Evolutionary conservation across 2,888 invertebrate genomes (phyloP), one percentile per base, ranked within the genome.

Genomic region (Diploptera punctata): DNA sequence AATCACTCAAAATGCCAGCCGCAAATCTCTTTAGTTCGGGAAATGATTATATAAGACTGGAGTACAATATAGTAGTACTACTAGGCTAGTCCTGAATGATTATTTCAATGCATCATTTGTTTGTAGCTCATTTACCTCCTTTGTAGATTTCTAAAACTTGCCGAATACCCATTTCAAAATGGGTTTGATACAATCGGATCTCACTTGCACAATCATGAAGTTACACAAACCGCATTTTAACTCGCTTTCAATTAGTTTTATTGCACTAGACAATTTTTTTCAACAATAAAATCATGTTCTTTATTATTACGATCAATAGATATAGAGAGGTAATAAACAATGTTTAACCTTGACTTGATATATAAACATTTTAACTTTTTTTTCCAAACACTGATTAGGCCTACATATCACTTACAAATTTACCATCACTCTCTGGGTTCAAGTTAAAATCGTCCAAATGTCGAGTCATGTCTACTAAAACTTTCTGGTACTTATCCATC

Each of bases 171-270:
- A 38, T 13, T 38, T 38, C 38, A 3, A 60, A 60, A 60, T 1
- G 3, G 26, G 19, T 24, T 24, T 60, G 29, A 60, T 24, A 5
- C 60, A 24, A 24, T 60, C 60, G 57, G 16, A 57, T 60, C 26
- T 60, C 29, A 5, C 26, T 60, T 60, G 60, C 26, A 4, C 24
- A 57, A 19, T 60, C 60, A 60, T 5, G 31, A 60, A 60, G 60
- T 24, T 29, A 21, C 24, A 60, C 21, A 60, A 60, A 60, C 26
- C 60, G 60, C 38, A 38, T 10, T 38, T 38, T 38, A 38, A 38
- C 38, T 38, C 38, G 38, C 7, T 38, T 38, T 9, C 13, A 38
- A 38, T 38, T 5, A 38, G 38, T 38, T 38, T 13, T 38, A 38
- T 38, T 38, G 38, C n/a, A n/a, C 38, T 38, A 9, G 38, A 38